These are phyloP conservation scores for Pentalonia nigronervosa DNA, from an alignment of 1,140 invertebrate species.

Conservation along the genomic window DNA sequence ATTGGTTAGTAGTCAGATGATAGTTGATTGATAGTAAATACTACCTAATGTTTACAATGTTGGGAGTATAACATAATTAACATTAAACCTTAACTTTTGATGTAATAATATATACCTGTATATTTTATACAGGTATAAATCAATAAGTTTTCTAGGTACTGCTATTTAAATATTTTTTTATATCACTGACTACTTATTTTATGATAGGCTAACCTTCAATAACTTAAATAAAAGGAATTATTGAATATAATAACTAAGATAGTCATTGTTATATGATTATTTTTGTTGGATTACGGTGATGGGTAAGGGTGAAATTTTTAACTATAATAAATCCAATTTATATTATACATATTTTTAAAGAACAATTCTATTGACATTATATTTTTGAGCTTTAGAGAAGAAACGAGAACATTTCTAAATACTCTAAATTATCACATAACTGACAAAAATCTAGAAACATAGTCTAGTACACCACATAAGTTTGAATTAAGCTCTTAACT, in stretches of 20 bases:
- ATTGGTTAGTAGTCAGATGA: background rate
- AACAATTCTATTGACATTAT: background rate
- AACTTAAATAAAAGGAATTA: background rate
- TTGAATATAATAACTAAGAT: background rate
- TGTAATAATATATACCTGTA: background rate
- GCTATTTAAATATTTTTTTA: background rate
- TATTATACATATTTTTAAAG: background rate
- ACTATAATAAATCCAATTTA: background rate
- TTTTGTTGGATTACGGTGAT: background rate
- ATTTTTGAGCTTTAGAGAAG: conserved; percentile 40
- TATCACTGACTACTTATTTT: background rate
- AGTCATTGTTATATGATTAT: background rate
- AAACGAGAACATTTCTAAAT: background rate
- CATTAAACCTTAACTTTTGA: background rate
- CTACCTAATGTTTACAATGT: background rate
- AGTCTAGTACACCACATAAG: background rate
- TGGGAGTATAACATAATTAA: background rate
- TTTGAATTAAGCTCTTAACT: conserved; percentile 22
- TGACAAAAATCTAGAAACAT: background rate
- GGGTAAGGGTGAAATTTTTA: background rate
- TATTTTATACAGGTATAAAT: background rate
- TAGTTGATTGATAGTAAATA: background rate
- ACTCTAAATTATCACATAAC: background rate
- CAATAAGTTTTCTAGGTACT: background rate
- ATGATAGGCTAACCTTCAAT: background rate